Evolutionary conservation across 1,140 invertebrate species (phyloP), one percentile per base, ranked within the genome.

Genomic region (Heliconius hermathena): DNA sequence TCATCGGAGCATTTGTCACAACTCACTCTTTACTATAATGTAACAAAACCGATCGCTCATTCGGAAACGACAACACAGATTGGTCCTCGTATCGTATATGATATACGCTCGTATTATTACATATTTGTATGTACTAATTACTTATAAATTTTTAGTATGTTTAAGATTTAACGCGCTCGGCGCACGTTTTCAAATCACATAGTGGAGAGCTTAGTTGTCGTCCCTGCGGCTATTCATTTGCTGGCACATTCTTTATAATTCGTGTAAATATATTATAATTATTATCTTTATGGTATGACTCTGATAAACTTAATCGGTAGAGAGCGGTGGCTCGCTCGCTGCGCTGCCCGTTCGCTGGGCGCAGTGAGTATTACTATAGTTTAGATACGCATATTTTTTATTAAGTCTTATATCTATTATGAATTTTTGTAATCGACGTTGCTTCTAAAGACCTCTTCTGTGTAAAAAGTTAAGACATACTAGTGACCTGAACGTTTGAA

Each of bases 391-490:
- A 93, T 93, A 93, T 93, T 93, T 93, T 93, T 2, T 36, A 93
- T 93, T 94, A 94, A 94, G 92, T 93, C 91, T 82, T 46, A 46
- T 46, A 92, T 93, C 90, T 93, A 87, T 90, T 91, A 94, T 93
- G 91, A 93, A 93, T 94, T 93, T 93, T 93, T 94, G 91, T 93
- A 94, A 94, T 93, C 89, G 90, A 93, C 91, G 91, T 94, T 93
- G 93, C 92, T 94, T 94, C 93, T 94, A 88, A 93, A 94, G 90
- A 92, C 89, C 91, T 33, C 29, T 89, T 94, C 91, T 94, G 91
- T 94, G 91, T 94, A 94, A 92, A 94, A 94, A 94, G 88, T 90
- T 92, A 93, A 93, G 90, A 94, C 92, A 92, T 92, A 94, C 93
- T 93, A 94, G 93, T 94, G 93, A 94, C 92, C 93, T 94, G 93